Evolutionary conservation across 2,888 invertebrate genomes (phyloP).

Genomic region (Cantharis rufa): DNA sequence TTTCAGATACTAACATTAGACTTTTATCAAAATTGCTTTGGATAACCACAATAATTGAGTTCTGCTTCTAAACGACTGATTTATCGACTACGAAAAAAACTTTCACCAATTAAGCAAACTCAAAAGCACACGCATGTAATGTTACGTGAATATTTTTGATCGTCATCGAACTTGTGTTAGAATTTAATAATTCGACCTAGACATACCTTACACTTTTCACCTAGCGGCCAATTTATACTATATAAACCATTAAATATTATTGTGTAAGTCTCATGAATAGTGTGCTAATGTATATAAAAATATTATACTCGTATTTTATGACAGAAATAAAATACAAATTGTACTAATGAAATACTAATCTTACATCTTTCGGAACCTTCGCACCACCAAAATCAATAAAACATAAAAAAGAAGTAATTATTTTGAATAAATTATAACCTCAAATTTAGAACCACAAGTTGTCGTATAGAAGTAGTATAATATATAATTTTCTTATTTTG

Average conservation of each 20-base stretch:
- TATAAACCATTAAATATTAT: neutral
- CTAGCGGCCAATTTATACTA: neutral
- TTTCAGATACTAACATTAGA: neutral
- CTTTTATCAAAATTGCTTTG: neutral
- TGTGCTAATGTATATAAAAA: neutral
- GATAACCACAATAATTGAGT: neutral
- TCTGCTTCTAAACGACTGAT: neutral
- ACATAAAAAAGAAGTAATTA: neutral
- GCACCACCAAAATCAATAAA: neutral
- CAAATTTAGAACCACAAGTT: neutral
- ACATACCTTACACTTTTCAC: conserved; percentile 1
- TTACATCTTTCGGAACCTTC: neutral
- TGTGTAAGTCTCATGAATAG: neutral
- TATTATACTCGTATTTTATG: neutral
- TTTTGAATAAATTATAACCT: neutral
- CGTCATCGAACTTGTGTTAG: neutral
- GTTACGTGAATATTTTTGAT: neutral
- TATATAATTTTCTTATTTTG: too few species aligned
- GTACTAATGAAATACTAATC: neutral
- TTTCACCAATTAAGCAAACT: neutral
- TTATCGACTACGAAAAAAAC: neutral
- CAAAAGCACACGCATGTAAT: neutral
- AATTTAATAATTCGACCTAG: conserved; percentile 1
- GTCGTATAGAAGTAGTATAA: too few species aligned
- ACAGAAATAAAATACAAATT: neutral